Evolutionary conservation across 2,113 vertebrate species (phyloP), one percentile per base, ranked within the genome.

Genomic region (Scytalopus superciliaris): DNA sequence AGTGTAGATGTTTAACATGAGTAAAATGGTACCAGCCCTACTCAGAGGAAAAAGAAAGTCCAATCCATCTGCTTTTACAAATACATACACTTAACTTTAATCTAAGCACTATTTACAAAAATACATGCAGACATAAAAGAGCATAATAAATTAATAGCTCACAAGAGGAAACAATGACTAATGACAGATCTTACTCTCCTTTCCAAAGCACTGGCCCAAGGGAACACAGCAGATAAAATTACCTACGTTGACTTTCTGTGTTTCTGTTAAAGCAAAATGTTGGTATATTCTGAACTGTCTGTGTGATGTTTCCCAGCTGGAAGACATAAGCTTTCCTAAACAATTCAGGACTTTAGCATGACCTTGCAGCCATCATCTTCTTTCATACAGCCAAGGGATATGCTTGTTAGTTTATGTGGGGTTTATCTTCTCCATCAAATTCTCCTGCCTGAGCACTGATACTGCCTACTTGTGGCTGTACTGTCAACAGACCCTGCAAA

Each of bases 241-340:
- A 94, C 91, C 79, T 67, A 90, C 85, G 73, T 10, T 76, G 95
- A 78, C 72, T 94, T 67, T 90, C 57, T 23, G 7, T 94, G 83
- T 93, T 96, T 94, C 84, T 97, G 67, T 93, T 90, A 94, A 91
- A 93, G 64, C 52, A 85, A 89, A 92, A 89, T 67, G 91, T 78
- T 69, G 81, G 88, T 95, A 72, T 88, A 94, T 93, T 93, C 90
- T 94, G 82, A 93, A 88, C 96, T 96, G 96, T 80, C 93, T 93
- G 91, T 93, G 57, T 97, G 97, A 97, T 93, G 76, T 78, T 93
- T 93, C 90, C 89, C 97, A 98, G 97, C 97, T 97, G 97, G 96
- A 76, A 87, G 92, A 97, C 81, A 91, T 88, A 94, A 84, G 79
- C 69, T 96, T 94, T 93, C 96, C 93, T 95, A 97, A 97, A 97